phyloP scores from a whole-genome alignment of 2,888 invertebrate species.

The Sabatieria punctata region DNA sequence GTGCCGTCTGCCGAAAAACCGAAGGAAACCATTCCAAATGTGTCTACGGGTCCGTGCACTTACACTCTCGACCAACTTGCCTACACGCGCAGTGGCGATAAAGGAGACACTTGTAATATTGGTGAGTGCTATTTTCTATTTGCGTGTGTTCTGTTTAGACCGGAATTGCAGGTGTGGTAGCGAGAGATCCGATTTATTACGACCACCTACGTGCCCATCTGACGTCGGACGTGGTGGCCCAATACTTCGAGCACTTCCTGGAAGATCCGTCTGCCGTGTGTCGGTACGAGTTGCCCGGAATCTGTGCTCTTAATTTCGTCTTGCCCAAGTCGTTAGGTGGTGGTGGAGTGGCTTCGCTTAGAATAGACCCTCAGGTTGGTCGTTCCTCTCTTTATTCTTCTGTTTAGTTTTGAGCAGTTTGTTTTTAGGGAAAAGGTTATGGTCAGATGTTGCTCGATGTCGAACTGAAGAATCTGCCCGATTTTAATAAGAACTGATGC shows the following conservation, averaged over 20 bases:
- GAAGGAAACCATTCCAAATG: no score
- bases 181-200: slow-evolving; percentile 33
- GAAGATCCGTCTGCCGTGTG: not conserved
- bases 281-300: slow-evolving; percentile 37
- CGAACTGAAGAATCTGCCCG: not conserved
- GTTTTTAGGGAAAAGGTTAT: slow-evolving; percentile 36
- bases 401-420: slow-evolving; percentile 5
- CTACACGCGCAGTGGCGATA: slow-evolving; percentile 40
- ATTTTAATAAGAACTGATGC: not conserved
- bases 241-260: slow-evolving; percentile 35
- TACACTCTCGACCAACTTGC: slow-evolving; percentile 36
- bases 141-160: not conserved
- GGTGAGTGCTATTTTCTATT: slow-evolving; percentile 19
- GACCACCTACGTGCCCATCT: slow-evolving; percentile 34
- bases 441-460: slow-evolving; percentile 35
- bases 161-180: slow-evolving; percentile 35
- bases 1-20: no score
- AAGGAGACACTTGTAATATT: slow-evolving; percentile 38
- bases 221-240: slow-evolving; percentile 33
- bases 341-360: slow-evolving; percentile 38
- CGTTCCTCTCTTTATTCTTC: not conserved
- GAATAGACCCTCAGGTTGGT: slow-evolving; percentile 37
- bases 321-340: slow-evolving; percentile 37
- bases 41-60: no score
- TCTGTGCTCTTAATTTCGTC: slow-evolving; percentile 38